These are phyloP conservation scores for Liasis olivaceus DNA, from an alignment of 2,797 vertebrate genomes.

Conservation along the genomic window DNA sequence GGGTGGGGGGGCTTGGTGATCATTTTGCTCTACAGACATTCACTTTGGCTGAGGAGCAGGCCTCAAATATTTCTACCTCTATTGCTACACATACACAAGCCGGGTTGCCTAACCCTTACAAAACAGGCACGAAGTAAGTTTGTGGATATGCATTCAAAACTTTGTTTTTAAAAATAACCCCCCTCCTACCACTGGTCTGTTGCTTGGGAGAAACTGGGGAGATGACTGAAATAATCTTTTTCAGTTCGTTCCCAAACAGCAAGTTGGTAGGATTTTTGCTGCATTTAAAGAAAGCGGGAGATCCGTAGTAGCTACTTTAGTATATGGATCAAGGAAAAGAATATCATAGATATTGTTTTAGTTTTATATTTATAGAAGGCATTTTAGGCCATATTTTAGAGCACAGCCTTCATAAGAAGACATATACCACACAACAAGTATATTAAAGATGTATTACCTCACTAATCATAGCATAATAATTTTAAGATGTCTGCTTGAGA, in stretches of 20 bases:
- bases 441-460: not conserved
- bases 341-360: not conserved
- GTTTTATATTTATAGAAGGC: not conserved
- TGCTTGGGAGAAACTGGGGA: not conserved
- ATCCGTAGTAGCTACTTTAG: not conserved
- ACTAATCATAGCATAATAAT: not conserved
- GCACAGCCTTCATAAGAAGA: not conserved
- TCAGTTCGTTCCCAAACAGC: not conserved
- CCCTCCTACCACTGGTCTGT: not conserved
- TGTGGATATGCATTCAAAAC: not conserved
- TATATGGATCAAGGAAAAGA: not conserved
- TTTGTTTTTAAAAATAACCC: not conserved
- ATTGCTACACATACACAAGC: not conserved
- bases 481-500: not conserved
- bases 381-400: not conserved
- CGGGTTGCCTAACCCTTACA: not conserved
- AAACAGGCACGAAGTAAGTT: slow-evolving; percentile 10
- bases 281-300: not conserved
- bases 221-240: not conserved
- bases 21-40: slow-evolving; percentile 52
- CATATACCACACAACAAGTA: not conserved
- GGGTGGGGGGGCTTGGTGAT: not conserved
- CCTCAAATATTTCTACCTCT: slow-evolving; percentile 33
- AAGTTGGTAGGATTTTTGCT: not conserved
- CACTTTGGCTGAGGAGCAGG: slow-evolving; percentile 62